Evolutionary conservation across 2,888 invertebrate species (phyloP).

Genomic region (Megamerina dolium): DNA sequence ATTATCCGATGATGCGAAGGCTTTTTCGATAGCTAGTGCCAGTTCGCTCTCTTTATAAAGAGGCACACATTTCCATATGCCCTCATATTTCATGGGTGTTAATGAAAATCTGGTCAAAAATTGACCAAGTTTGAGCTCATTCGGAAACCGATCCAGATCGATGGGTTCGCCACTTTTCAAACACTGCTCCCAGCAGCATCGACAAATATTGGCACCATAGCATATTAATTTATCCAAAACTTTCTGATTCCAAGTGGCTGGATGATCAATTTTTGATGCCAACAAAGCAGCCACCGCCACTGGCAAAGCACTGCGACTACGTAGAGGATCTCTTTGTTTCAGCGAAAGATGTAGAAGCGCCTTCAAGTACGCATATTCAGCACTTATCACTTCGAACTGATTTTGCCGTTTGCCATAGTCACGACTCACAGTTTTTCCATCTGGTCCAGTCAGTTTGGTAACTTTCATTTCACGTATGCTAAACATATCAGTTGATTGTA

Average conservation of each 20-base stretch:
- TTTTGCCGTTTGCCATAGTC: conserved; percentile 32
- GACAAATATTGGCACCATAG: conserved; percentile 39
- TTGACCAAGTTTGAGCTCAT: conserved; percentile 37
- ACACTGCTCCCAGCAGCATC: conserved; percentile 37
- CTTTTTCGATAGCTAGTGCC: conserved; percentile 26
- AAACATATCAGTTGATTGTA: conserved; percentile 26
- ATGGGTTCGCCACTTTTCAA: conserved; percentile 25
- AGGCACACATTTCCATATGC: conserved; percentile 42
- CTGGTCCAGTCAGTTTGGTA: conserved; percentile 31
- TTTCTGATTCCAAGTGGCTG: conserved; percentile 41
- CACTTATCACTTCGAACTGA: conserved; percentile 36
- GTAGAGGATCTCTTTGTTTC: conserved; percentile 30
- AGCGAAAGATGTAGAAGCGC: conserved; percentile 37
- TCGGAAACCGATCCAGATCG: conserved; percentile 37
- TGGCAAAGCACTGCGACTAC: conserved; percentile 40
- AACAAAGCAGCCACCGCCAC: conserved; percentile 35
- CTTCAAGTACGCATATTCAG: conserved; percentile 38
- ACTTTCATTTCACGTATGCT: conserved; percentile 36
- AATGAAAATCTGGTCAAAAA: conserved; percentile 32
- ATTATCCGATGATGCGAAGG: conserved; percentile 25
- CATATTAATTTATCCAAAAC: conserved; percentile 39
- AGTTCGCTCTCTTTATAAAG: conserved; percentile 35
- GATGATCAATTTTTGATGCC: conserved; percentile 43
- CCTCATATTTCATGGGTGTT: conserved; percentile 25
- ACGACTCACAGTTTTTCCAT: conserved; percentile 28